Evolutionary conservation across 1,140 invertebrate genomes (phyloP).

Genomic region (Diploscapter pachys): DNA sequence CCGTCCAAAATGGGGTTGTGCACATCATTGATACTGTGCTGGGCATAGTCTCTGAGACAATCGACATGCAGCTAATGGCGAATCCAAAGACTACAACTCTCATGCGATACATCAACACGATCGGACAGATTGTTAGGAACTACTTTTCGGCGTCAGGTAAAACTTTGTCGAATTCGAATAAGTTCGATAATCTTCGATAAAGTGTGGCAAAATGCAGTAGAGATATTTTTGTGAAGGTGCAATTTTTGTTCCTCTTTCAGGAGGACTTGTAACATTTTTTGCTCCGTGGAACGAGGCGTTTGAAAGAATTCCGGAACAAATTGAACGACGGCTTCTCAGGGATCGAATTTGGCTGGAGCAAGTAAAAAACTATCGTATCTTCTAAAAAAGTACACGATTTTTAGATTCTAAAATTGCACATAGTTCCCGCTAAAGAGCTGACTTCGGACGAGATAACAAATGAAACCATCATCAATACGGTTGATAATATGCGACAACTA

Average conservation of each 20-base stretch:
- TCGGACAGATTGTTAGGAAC: constrained; percentile 50
- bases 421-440: constrained; percentile 57
- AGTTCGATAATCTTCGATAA: neutral
- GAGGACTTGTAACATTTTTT: constrained; percentile 58
- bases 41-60: constrained; percentile 56
- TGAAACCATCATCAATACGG: constrained; percentile 57
- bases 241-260: constrained; percentile 6
- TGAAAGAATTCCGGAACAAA: constrained; percentile 56
- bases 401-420: constrained; percentile 54
- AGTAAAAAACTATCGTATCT: constrained; percentile 21
- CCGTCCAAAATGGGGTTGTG: constrained; percentile 59
- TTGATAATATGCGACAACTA: constrained; percentile 57
- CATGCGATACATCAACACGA: constrained; percentile 59
- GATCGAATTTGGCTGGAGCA: constrained; percentile 59
- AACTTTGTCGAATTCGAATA: neutral
- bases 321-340: constrained; percentile 51
- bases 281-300: constrained; percentile 59
- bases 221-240: neutral
- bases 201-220: constrained; percentile 7
- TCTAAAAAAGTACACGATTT: neutral
- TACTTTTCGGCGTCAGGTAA: constrained; percentile 53
- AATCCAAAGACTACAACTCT: constrained; percentile 56
- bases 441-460: constrained; percentile 59
- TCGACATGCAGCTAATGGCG: constrained; percentile 56
- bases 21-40: constrained; percentile 59